A percentile compares a stretch with the other conserved stretches of the same genome.
phyloP scores from a whole-genome alignment of 1,140 invertebrate species.

The Mercenaria mercenaria region DNA sequence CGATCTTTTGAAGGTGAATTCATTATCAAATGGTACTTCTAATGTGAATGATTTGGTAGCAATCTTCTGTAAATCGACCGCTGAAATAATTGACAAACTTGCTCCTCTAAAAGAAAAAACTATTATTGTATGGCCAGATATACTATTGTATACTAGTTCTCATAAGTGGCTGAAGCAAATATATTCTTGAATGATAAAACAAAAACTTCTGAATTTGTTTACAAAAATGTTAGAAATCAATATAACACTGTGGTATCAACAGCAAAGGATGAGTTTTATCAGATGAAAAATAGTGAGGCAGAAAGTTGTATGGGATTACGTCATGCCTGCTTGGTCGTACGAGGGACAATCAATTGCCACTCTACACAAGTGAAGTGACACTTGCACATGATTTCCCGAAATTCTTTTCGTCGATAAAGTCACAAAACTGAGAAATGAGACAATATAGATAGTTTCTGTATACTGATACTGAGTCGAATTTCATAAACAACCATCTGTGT shows the following conservation, averaged over 20 bases:
- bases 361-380: not conserved
- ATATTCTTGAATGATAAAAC: too few relatives aligned
- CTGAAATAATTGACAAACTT: too few relatives aligned
- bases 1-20: too few relatives aligned
- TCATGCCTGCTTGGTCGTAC: not conserved
- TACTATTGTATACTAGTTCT: constrained; percentile 19
- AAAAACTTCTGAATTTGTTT: too few relatives aligned
- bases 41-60: too few relatives aligned
- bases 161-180: not conserved
- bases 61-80: too few relatives aligned
- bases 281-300: not conserved
- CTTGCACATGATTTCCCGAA: constrained; percentile 9
- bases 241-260: too few relatives aligned
- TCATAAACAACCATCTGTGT: too few relatives aligned
- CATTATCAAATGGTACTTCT: too few relatives aligned
- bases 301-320: constrained; percentile 13
- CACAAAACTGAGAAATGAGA: not conserved
- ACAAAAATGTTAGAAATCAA: not conserved
- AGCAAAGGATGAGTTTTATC: constrained; percentile 13
- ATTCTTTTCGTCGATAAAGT: constrained; percentile 19
- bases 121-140: too few relatives aligned
- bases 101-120: too few relatives aligned
- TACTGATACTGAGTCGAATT: too few relatives aligned
- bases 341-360: constrained; percentile 33
- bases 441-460: not conserved